Base-by-base conservation (phyloP, 2,888 invertebrate species). In the Deroplatys truncata region DNA sequence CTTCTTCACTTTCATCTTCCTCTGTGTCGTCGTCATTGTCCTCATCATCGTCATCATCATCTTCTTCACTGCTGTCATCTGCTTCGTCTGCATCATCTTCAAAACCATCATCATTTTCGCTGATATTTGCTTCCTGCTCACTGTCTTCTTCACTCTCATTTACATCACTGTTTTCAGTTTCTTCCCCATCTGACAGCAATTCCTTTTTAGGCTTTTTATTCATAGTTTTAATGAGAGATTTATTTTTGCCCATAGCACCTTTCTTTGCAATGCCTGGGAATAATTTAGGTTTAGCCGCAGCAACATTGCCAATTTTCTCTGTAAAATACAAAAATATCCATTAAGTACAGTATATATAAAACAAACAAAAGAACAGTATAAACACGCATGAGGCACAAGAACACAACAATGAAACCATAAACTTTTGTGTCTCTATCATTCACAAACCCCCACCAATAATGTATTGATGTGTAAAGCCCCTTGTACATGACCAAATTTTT, bases 241-340 rank as follows among this genome's bases (percentile, higher is more conserved):
- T 43, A 13, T 20, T 16, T 20, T 1, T 3, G 56, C 20, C 7
- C 25, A 72, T 7, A 72, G 56, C 56, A 72, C 56, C 82, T 7
- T 90, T 82, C 25, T 28, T 91, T 91, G 86, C 93, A 92, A 2
- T 92, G 91, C 9, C 93, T 92, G 88, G 92, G 92, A 84, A 93
- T 93, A 91, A 92, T 93, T 89, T 88, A 13, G 86, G 49, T 84
- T 89, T 43, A 83, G 90, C 90, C 29, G 85, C 89, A 84, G 89
- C 90, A 5, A 88, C 86, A 16, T 31, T 90, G 2, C 90, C 90
- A 56, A 82, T 28, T 31, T 20, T 43, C 49, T 56, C 88, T 82
- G n/a, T 29, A n/a, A 43, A 43, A 43, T 43, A 31, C 89, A 72
- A 72, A 72, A 72, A 72, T 15, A 5, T 72, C 10, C 10, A 43